Conservation (phyloP, 2,888 invertebrate genomes). For the Cryptocephalus moraei region DNA sequence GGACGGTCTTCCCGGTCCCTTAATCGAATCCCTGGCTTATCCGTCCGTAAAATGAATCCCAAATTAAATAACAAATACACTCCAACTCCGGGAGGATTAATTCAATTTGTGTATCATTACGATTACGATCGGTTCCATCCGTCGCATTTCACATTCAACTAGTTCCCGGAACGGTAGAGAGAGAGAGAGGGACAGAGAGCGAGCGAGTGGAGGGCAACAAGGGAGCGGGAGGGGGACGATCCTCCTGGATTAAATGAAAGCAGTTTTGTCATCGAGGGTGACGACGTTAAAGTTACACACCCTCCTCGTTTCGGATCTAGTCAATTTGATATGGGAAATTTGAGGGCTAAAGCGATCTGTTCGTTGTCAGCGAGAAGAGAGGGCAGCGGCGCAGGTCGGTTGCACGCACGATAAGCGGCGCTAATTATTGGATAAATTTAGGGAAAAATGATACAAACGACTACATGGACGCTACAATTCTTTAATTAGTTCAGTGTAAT, state of each 20-base stretch:
- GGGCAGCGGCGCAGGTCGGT: slow-evolving; percentile 7
- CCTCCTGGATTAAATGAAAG: slow-evolving; percentile 22
- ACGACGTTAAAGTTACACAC: slow-evolving; percentile 5
- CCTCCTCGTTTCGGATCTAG: slow-evolving; percentile 16
- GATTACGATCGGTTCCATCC: background rate
- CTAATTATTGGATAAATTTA: too few relatives aligned
- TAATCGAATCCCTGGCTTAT: background rate
- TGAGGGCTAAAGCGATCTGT: slow-evolving; percentile 17
- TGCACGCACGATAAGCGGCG: too few relatives aligned
- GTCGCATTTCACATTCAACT: background rate
- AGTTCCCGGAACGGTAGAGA: background rate
- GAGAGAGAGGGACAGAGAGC: background rate
- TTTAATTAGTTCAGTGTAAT: too few relatives aligned
- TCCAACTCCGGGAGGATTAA: background rate
- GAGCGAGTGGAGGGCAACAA: background rate
- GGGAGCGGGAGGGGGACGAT: background rate
- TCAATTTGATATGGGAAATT: slow-evolving; percentile 26
- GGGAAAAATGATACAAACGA: too few relatives aligned
- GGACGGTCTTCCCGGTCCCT: too few relatives aligned
- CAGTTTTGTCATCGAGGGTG: slow-evolving; percentile 16
- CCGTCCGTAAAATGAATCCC: background rate
- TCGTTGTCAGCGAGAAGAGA: background rate
- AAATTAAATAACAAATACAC: background rate
- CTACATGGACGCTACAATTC: too few relatives aligned
- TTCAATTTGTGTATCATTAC: background rate